Conservation (phyloP, 2,113 vertebrate genomes). For the Mugil cephalus region DNA sequence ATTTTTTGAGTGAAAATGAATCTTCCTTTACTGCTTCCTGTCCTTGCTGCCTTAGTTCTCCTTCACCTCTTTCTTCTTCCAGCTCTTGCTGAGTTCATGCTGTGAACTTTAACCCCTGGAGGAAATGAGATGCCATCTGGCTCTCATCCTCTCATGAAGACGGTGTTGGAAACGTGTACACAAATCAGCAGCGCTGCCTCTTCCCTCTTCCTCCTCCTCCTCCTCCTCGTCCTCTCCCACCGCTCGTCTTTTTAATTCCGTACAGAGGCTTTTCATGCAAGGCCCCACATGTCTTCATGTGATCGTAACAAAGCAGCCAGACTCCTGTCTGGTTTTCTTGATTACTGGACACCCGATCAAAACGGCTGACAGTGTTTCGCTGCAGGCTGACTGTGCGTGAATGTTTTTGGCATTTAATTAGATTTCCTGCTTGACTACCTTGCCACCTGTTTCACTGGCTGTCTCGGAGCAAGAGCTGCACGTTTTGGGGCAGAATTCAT, state of each 20-base stretch:
- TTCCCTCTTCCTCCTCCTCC: not conserved
- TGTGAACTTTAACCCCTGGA: conserved; percentile 49
- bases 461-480: not conserved
- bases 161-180: not conserved
- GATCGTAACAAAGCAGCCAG: conserved; percentile 31
- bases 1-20: conserved; percentile 6
- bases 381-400: conserved; percentile 29
- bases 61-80: conserved; percentile 25
- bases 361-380: conserved; percentile 45
- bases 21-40: conserved; percentile 5
- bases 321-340: conserved; percentile 32
- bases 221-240: conserved; percentile 9
- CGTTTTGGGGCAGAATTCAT: not conserved
- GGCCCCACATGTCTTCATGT: not conserved
- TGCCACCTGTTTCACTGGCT: conserved; percentile 44
- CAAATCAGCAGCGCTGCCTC: not conserved
- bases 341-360: conserved; percentile 50
- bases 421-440: conserved; percentile 35
- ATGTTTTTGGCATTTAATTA: conserved; percentile 39
- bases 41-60: not conserved
- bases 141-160: conserved; percentile 41
- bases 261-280: no score
- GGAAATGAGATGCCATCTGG: conserved; percentile 52
- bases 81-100: conserved; percentile 21
- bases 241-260: conserved; percentile 6